These are phyloP conservation scores for Micromesistius poutassou DNA, from an alignment of 2,797 vertebrate species.

Conservation along the genomic window DNA sequence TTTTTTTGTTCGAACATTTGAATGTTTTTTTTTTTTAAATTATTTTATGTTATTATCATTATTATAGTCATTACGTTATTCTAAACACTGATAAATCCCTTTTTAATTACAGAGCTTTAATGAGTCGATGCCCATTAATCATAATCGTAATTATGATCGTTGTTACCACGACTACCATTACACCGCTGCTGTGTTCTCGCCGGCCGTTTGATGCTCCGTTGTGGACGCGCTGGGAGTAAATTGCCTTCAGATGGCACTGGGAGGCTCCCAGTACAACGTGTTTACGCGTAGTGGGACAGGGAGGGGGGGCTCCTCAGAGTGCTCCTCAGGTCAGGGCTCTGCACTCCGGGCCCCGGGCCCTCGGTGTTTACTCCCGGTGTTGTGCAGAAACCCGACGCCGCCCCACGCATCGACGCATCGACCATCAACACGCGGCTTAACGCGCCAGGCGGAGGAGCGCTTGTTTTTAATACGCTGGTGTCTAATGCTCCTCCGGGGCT, in stretches of 20 bases:
- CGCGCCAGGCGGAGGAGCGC: constrained; percentile 71
- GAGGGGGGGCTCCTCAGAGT: constrained; percentile 71
- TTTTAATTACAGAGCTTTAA: background rate
- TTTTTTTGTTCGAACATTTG: background rate
- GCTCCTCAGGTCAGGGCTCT: constrained; percentile 75
- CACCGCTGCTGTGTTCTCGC: too few relatives aligned
- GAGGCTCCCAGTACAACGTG: constrained; percentile 74
- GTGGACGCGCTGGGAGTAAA: constrained; percentile 54
- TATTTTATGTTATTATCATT: background rate
- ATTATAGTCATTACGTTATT: background rate
- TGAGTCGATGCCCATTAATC: background rate
- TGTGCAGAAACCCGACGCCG: constrained; percentile 83
- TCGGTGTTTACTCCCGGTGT: constrained; percentile 81
- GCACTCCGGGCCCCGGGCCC: constrained; percentile 76
- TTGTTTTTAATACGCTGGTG: constrained; percentile 64
- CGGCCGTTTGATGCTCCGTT: constrained; percentile 27
- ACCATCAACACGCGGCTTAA: constrained; percentile 63
- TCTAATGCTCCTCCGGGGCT: constrained; percentile 72
- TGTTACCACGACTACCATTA: too few relatives aligned
- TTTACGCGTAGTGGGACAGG: constrained; percentile 77
- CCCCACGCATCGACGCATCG: constrained; percentile 77
- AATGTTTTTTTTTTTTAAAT: background rate
- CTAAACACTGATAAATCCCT: background rate
- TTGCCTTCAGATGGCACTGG: constrained; percentile 62
- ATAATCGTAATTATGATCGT: background rate